Conservation (phyloP, 2,797 vertebrate species). For the Austrolebias charrua region DNA sequence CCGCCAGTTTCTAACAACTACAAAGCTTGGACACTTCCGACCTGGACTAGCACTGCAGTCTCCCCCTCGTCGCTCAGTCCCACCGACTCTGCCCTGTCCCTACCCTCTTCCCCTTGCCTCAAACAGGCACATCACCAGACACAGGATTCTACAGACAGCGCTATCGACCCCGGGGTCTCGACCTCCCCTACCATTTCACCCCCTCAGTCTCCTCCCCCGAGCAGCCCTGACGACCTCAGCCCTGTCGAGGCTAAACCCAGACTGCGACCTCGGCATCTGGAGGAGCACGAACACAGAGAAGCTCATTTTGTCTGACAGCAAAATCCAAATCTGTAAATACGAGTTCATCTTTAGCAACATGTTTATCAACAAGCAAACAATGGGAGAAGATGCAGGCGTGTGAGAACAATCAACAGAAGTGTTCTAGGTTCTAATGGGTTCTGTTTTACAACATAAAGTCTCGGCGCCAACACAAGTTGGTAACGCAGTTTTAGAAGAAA, state of each 20-base stretch:
- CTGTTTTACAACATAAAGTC: constrained; percentile 47
- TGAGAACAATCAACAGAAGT: constrained; percentile 73
- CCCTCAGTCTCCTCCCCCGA: constrained; percentile 72
- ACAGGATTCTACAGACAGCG: constrained; percentile 70
- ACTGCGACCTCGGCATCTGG: constrained; percentile 85
- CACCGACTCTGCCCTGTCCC: constrained; percentile 6
- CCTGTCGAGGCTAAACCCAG: constrained; percentile 78
- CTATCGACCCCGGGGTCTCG: constrained; percentile 53
- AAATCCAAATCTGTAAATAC: constrained; percentile 61
- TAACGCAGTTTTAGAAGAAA: constrained; percentile 34
- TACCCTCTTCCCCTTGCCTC: constrained; percentile 35
- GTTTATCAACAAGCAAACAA: constrained; percentile 36
- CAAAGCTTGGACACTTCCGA: constrained; percentile 71
- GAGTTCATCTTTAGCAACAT: constrained; percentile 66
- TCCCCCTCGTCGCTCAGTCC: constrained; percentile 24
- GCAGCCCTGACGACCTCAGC: constrained; percentile 78
- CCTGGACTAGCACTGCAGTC: constrained; percentile 59
- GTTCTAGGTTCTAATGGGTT: constrained; percentile 73
- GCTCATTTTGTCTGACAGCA: constrained; percentile 91
- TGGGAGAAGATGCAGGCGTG: constrained; percentile 52
- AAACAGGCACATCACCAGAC: constrained; percentile 54
- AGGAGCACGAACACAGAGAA: constrained; percentile 90
- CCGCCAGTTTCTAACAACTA: constrained; percentile 79
- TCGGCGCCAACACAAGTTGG: constrained; percentile 23
- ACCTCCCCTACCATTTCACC: constrained; percentile 59